Evolutionary conservation across 2,113 vertebrate species (phyloP).

Genomic region (Alligator mississippiensis): DNA sequence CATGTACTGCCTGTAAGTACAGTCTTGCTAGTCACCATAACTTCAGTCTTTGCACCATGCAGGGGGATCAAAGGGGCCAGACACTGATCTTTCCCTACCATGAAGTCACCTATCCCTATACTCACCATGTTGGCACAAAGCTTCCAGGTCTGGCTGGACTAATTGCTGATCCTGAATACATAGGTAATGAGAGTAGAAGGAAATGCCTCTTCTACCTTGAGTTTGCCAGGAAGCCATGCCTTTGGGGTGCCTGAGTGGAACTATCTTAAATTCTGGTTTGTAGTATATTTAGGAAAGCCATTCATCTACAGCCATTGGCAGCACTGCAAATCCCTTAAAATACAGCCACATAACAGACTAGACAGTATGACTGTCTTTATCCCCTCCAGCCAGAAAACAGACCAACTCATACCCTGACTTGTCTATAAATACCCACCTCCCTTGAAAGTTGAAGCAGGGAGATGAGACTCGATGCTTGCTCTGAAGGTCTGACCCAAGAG

Average conservation of each 20-base stretch:
- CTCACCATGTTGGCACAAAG: background rate
- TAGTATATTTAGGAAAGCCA: background rate
- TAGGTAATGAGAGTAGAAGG: rapidly evolving
- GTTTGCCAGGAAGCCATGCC: background rate
- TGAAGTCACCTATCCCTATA: rapidly evolving
- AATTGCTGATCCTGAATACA: rapidly evolving
- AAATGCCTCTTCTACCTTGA: background rate
- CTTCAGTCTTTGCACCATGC: background rate
- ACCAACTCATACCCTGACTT: background rate
- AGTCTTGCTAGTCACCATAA: background rate
- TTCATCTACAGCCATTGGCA: background rate
- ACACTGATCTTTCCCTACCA: background rate
- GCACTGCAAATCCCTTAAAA: background rate
- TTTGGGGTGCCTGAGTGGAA: background rate
- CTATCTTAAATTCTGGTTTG: background rate
- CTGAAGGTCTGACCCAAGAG: background rate
- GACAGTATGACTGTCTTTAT: background rate
- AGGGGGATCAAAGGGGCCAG: background rate
- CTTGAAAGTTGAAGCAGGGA: too few species aligned
- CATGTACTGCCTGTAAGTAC: background rate
- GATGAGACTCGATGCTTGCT: background rate
- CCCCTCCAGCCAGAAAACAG: background rate
- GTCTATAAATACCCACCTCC: too few species aligned
- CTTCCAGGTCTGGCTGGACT: rapidly evolving
- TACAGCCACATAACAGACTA: background rate